Evolutionary conservation across 2,113 vertebrate genomes (phyloP), one percentile per base, ranked within the genome.

Genomic region (Scytalopus superciliaris): DNA sequence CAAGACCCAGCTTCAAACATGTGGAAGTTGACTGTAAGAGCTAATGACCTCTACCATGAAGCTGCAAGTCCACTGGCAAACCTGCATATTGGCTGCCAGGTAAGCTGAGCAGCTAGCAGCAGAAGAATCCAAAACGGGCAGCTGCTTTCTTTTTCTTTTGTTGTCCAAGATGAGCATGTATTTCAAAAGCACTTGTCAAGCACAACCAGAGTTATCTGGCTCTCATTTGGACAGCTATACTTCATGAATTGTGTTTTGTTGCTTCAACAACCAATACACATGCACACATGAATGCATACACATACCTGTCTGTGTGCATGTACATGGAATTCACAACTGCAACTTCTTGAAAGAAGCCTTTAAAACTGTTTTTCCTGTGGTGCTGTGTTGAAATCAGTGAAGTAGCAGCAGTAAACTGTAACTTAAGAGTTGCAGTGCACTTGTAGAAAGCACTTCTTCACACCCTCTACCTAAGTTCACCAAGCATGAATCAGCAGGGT

Each of bases 221-320:
- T 76, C 45, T 84, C 16, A 1, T 53, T 40, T 85, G 74, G 53
- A 75, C 49, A 72, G 52, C 84, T 76, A 76, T 14, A 77, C 10
- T 74, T 83, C 83, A 94, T 89, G n/a, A 89, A 66, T 92, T 94
- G 55, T 24, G 50, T 40, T 94, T 82, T 87, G 47, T 50, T 89
- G 68, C 49, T 94, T 88, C 77, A 35, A 28, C 7, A 89, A 55
- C 40, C 19, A 39, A 35, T 44, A 56, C 3, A 31, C 12, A 42
- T 35, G 14, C 55, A n/a, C 22, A 24, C 53, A 18, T n/a, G n/a
- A n/a, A n/a, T 10, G 75, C 7, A 37, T 2, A 13, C 8, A 16
- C 7, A 39, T 17, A 8, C 40, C 24, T 47, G 4, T 10, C 24
- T 47, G 3, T 10, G 3, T 37, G 9, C 8, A 3, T 18, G 10